A percentile compares a stretch with the other conserved stretches of the same genome.
These are phyloP conservation scores for Neuroterus valhalla DNA, from an alignment of 1,140 invertebrate species.

Conservation along the genomic window DNA sequence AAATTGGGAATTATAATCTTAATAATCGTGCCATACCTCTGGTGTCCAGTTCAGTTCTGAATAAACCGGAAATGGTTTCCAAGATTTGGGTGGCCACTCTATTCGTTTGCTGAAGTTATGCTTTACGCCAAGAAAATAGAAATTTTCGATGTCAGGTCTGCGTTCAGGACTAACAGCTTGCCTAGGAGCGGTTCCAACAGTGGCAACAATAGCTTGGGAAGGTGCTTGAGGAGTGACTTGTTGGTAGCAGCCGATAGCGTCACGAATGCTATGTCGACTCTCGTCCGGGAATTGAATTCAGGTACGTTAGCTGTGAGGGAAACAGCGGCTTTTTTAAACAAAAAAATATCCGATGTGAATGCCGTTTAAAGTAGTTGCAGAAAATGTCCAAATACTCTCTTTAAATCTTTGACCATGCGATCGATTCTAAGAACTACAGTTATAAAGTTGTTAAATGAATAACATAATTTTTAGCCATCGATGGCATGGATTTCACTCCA, in stretches of 20 bases:
- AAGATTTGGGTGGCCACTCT: too few species aligned
- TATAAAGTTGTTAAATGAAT: too few species aligned
- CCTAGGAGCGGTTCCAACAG: constrained; percentile 72
- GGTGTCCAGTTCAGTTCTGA: too few species aligned
- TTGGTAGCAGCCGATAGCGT: constrained; percentile 95
- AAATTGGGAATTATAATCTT: too few species aligned
- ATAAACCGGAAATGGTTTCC: too few species aligned
- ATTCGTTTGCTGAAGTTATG: constrained; percentile 60
- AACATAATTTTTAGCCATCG: background rate
- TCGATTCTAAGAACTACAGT: background rate
- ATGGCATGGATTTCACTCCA: constrained; percentile 33
- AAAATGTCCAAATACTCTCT: background rate
- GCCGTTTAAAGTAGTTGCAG: constrained; percentile 22
- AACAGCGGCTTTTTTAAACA: constrained; percentile 6
- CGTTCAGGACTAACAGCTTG: constrained; percentile 74
- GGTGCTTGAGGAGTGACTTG: constrained; percentile 87
- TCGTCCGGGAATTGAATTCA: constrained; percentile 96
- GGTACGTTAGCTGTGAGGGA: constrained; percentile 75
- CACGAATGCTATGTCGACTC: constrained; percentile 96
- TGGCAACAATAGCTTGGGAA: constrained; percentile 76
- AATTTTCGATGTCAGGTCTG: constrained; percentile 74
- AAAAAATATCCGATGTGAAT: constrained; percentile 33
- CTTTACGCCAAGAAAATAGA: constrained; percentile 72
- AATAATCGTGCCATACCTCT: too few species aligned
- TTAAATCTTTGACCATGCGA: constrained; percentile 4